Conservation (phyloP, 2,797 vertebrate species). For the Babyrousa celebensis region DNA sequence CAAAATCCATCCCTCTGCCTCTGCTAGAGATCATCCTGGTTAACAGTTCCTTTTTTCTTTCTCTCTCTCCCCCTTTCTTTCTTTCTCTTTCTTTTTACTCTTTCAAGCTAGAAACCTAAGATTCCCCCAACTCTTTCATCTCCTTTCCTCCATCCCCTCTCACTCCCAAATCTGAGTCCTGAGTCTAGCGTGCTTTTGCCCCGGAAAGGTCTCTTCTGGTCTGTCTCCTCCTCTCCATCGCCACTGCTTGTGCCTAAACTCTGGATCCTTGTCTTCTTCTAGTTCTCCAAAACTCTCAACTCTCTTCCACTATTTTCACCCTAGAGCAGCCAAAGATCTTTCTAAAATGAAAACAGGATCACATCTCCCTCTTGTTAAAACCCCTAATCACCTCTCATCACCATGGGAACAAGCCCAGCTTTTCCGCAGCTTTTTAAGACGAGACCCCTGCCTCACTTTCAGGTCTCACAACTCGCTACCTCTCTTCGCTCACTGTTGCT, state of each 20-base stretch:
- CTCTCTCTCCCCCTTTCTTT: too few species aligned
- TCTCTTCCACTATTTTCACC: not conserved
- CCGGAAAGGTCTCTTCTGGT: not conserved
- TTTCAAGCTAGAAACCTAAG: constrained; percentile 28
- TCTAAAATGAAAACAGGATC: not conserved
- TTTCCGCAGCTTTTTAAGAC: not conserved
- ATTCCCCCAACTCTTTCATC: not conserved
- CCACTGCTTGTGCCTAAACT: not conserved
- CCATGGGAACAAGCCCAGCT: not conserved
- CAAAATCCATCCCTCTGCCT: not conserved
- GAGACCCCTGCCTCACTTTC: not conserved
- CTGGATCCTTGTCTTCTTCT: not conserved
- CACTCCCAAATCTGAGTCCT: not conserved
- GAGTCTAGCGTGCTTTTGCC: not conserved
- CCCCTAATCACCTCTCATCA: not conserved
- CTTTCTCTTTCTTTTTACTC: not conserved
- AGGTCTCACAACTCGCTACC: rapidly evolving
- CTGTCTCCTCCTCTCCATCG: not conserved
- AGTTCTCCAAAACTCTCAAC: not conserved
- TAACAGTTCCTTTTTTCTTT: not conserved
- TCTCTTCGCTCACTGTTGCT: not conserved
- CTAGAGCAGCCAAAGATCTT: not conserved
- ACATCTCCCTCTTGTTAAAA: not conserved
- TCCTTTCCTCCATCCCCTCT: not conserved
- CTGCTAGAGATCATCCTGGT: not conserved